A percentile compares a stretch with the other conserved stretches of the same genome.
Conservation (phyloP, 2,888 invertebrate species). For the Teinopalpus imperialis region DNA sequence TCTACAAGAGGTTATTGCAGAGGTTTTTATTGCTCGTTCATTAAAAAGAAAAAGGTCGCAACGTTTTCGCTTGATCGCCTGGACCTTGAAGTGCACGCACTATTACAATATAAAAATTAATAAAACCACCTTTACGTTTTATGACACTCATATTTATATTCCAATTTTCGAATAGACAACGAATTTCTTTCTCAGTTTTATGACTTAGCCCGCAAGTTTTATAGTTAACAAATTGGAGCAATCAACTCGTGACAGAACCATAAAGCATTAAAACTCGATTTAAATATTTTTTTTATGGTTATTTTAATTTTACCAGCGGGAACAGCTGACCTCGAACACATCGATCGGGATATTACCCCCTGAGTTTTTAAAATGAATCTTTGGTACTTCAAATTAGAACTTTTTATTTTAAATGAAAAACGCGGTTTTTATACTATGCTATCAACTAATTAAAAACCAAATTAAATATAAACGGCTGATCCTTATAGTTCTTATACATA, state of each 20-base stretch:
- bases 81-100: slow-evolving; percentile 19
- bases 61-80: slow-evolving; percentile 2
- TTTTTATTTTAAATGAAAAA: no score
- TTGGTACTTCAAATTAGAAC: no score
- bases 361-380: no score
- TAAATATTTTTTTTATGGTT: background rate
- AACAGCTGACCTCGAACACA: slow-evolving; percentile 14
- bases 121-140: slow-evolving; percentile 40
- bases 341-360: background rate
- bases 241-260: slow-evolving; percentile 53
- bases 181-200: slow-evolving; percentile 50
- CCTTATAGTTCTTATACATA: no score
- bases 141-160: slow-evolving; percentile 48
- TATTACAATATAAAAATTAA: slow-evolving; percentile 29
- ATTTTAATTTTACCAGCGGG: slow-evolving; percentile 7
- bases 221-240: slow-evolving; percentile 70
- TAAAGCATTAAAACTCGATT: slow-evolving; percentile 43
- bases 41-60: slow-evolving; percentile 7
- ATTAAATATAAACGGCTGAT: no score
- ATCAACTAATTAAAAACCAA: no score
- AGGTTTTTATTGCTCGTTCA: slow-evolving; percentile 10
- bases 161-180: slow-evolving; percentile 43
- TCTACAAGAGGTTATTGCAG: slow-evolving; percentile 7
- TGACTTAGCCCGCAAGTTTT: slow-evolving; percentile 48
- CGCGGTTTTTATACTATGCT: no score